Evolutionary conservation across 2,888 invertebrate species (phyloP), one percentile per base, ranked within the genome.

Genomic region (Hypolimnas misippus): DNA sequence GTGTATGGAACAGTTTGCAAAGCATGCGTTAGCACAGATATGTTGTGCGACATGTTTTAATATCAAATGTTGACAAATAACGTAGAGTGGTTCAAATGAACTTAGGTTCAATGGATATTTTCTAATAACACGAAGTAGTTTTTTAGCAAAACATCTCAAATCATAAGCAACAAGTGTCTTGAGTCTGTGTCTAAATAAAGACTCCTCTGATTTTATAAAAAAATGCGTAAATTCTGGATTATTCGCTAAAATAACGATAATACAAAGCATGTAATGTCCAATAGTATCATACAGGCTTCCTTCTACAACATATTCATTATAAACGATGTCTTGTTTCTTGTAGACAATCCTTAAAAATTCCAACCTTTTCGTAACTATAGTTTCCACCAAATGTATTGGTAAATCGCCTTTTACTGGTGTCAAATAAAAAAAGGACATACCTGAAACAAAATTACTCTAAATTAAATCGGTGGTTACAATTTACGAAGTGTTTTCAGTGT

Each of bases 371-470:
- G 80, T 73, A 16, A 93, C 82, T 61, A 93, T 93, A 65, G 89
- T 87, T 79, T 94, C 93, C 50, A 94, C 76, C 67, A 89, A 79
- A 78, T 94, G 91, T 40, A 92, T 75, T 21, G 91, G 88, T 68
- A 93, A 81, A 60, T 92, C 79, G 40, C 94, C 94, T 80, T 89
- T 89, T 1, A 93, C 93, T 42, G 93, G 91, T 62, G 84, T 84
- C 68, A 94, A 84, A 77, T 94, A 94, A 76, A 94, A 94, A 81
- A 93, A 93, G n/a, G 88, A 88, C 90, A 89, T 91, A 40, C 14
- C 38, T 14, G n/a, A 14, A 38, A 6, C n/a, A n/a, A 1, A n/a
- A 38, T n/a, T n/a, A n/a, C n/a, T n/a, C n/a, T 3, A 38, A 38
- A 38, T 42, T 17, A 42, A 16, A 6, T 6, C 16, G 7, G 17